Conservation (phyloP, 2,888 invertebrate species). For the Euzophera pinguis region DNA sequence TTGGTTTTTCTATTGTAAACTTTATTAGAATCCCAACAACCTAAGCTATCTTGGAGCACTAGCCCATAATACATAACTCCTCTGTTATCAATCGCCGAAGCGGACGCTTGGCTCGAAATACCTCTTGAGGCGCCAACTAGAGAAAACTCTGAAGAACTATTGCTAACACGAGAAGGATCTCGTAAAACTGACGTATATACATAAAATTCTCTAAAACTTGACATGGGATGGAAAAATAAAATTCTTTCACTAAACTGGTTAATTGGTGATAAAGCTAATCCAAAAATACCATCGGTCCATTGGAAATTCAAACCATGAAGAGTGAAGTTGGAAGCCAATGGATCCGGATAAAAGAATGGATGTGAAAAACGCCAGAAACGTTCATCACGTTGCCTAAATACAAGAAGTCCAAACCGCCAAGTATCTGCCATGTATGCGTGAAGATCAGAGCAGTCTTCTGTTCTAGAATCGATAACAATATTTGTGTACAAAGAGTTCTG, state of each 20-base stretch:
- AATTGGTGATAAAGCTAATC: conserved; percentile 83
- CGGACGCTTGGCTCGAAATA: conserved; percentile 84
- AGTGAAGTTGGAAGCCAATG: conserved; percentile 85
- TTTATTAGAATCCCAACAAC: conserved; percentile 89
- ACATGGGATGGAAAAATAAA: conserved; percentile 90
- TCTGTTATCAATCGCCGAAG: conserved; percentile 84
- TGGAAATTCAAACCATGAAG: conserved; percentile 88
- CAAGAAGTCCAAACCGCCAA: conserved; percentile 83
- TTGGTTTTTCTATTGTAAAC: conserved; percentile 82
- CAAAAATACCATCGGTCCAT: conserved; percentile 91
- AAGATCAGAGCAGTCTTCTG: conserved; percentile 80
- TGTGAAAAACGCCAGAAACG: conserved; percentile 83
- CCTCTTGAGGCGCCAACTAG: conserved; percentile 78
- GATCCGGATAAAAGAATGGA: conserved; percentile 86
- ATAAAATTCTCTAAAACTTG: conserved; percentile 88
- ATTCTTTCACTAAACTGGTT: conserved; percentile 77
- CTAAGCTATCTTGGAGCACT: conserved; percentile 86
- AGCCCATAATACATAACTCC: conserved; percentile 90
- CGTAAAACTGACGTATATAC: conserved; percentile 83
- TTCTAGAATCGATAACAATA: conserved; percentile 82
- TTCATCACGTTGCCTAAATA: conserved; percentile 80
- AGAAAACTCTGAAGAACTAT: conserved; percentile 53
- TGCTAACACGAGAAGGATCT: conserved; percentile 69
- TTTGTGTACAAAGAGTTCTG: conserved; percentile 85
- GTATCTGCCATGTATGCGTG: conserved; percentile 85